Evolutionary conservation across 2,797 vertebrate species (phyloP).

Genomic region (Helarctos malayanus): DNA sequence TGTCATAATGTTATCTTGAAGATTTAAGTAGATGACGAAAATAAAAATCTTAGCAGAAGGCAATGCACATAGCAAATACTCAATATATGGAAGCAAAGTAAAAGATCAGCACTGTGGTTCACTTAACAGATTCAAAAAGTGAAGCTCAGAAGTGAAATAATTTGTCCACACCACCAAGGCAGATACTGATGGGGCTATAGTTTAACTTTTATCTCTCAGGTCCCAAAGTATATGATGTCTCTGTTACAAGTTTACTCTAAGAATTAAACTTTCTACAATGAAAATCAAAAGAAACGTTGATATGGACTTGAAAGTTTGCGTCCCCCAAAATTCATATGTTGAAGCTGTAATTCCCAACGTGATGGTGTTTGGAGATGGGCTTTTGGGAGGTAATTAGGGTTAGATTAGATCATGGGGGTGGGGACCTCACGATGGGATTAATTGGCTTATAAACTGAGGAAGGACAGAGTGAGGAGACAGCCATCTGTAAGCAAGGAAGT

Average conservation of each 20-base stretch:
- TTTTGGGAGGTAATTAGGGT: neutral
- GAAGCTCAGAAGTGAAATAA: neutral
- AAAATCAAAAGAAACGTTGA: neutral
- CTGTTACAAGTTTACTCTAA: neutral
- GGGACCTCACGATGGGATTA: neutral
- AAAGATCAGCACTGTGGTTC: neutral
- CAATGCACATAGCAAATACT: neutral
- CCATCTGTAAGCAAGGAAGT: neutral
- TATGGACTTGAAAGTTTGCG: neutral
- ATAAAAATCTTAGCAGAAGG: neutral
- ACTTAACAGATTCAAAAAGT: neutral
- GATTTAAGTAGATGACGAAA: neutral
- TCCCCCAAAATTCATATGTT: neutral
- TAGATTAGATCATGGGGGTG: neutral
- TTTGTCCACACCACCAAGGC: neutral
- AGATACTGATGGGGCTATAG: neutral
- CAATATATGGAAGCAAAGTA: neutral
- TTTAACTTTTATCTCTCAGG: neutral
- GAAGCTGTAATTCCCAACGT: neutral
- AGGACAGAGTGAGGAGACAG: neutral
- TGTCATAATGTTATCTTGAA: neutral
- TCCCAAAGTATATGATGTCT: neutral
- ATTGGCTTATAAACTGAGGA: neutral
- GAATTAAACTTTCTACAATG: neutral
- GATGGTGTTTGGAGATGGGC: neutral